phyloP scores from a whole-genome alignment of 2,888 invertebrate genomes.

The Achlya flavicornis region DNA sequence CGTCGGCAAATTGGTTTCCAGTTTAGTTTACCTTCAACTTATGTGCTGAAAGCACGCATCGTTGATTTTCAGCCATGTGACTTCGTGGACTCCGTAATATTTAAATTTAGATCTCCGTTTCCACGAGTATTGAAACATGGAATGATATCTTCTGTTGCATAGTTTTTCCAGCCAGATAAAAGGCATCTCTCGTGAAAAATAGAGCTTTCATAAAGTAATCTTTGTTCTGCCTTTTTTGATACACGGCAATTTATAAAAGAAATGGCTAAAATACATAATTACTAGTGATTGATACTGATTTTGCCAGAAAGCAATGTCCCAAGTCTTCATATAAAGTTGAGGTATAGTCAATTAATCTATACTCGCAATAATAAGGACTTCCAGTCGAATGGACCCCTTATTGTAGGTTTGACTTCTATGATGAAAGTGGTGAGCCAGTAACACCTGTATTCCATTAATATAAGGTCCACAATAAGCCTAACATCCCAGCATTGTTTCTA shows the following conservation, averaged over 20 bases:
- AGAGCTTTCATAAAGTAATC: no score
- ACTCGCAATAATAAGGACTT: neutral
- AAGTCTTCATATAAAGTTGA: neutral
- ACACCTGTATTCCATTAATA: slow-evolving; percentile 3
- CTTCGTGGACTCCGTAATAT: neutral
- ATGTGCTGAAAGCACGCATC: neutral
- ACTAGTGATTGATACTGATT: no score
- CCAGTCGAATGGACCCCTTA: neutral
- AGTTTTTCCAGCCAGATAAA: no score
- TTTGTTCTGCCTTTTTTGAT: no score
- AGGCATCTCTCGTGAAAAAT: no score
- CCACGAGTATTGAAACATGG: neutral
- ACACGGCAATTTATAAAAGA: no score
- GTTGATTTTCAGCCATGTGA: neutral
- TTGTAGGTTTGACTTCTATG: neutral
- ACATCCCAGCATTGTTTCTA: neutral
- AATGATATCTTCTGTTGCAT: no score
- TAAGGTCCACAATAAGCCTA: neutral
- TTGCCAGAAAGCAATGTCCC: no score
- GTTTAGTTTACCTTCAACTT: slow-evolving; percentile 7
- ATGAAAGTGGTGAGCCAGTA: neutral
- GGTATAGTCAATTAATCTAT: neutral
- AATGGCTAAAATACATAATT: no score
- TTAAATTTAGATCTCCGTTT: neutral
- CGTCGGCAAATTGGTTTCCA: neutral